These are phyloP conservation scores for Stenotaenia linearis DNA, from an alignment of 2,888 invertebrate species.

Conservation along the genomic window DNA sequence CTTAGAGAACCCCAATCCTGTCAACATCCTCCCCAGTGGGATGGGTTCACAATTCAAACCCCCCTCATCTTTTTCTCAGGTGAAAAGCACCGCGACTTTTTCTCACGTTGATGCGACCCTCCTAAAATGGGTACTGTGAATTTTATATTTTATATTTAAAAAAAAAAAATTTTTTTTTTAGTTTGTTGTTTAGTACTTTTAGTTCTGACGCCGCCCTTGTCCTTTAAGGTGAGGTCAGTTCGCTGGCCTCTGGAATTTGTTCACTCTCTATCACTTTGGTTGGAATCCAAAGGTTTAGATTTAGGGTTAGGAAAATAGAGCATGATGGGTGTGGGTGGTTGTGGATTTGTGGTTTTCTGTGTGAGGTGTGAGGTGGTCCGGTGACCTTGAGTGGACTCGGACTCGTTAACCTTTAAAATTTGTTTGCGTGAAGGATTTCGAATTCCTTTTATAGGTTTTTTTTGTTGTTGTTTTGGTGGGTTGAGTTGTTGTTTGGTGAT, in stretches of 20 bases:
- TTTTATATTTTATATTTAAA: too few relatives aligned
- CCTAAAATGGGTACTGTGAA: background rate
- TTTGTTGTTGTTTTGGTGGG: background rate
- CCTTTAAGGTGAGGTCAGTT: conserved; percentile 16
- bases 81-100: conserved; percentile 6
- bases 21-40: conserved; percentile 15
- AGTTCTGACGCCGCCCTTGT: background rate
- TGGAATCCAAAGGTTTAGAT: background rate
- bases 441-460: background rate
- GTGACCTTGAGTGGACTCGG: conserved; percentile 6
- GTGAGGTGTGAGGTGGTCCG: background rate
- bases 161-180: too few relatives aligned
- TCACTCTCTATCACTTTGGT: background rate
- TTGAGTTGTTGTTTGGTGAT: background rate
- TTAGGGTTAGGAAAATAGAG: background rate
- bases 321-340: conserved; percentile 3
- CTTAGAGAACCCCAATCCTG: background rate
- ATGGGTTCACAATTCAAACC: conserved; percentile 4
- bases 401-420: conserved; percentile 21
- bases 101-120: conserved; percentile 6
- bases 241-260: conserved; percentile 4
- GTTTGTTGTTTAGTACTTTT: background rate
- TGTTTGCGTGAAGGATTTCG: background rate
- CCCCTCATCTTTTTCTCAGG: conserved; percentile 5
- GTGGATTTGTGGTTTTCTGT: background rate